Base-by-base conservation (phyloP, 2,797 vertebrate species). In the Macrochelys suwanniensis region DNA sequence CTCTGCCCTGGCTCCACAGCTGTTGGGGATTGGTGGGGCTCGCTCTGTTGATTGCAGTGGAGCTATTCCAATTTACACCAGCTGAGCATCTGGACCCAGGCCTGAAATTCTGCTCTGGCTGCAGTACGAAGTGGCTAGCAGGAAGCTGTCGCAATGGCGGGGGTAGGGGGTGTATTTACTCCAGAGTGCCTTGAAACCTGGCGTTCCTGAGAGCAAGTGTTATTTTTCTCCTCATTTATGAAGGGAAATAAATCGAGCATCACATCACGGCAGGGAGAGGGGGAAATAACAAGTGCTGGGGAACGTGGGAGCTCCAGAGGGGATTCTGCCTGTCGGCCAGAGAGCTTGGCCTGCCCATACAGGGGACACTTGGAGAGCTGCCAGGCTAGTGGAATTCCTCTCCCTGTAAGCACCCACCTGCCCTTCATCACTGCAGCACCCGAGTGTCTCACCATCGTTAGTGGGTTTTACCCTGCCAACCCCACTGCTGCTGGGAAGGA, bases 81-180 rank as follows among this genome's bases (percentile, higher is more conserved):
- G 42, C 71, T 74, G 42, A 17, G 42, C 37, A 45, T 11, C 19
- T 25, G 37, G 54, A 54, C 21, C 54, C 25, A 23, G 31, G 59
- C 31, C 31, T 16, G 15, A 10, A 19, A 19, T 21, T n/a, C 61
- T 19, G 8, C 33, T 19, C 56, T 19, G 31, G 57, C 45, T 5
- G 57, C 3, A 0, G 26, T 87, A 28, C 26, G 17, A 0, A 6
- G 2, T 5, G 1, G 80, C 82, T 33, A 2, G 33, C 56, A 1
- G 0, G 80, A n/a, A 78, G 80, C 81, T 51, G 59, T n/a, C 10
- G 16, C 33, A 19, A 68, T 19, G 61, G 61, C 2, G 8, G 1
- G 93, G 90, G 37, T 84, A 82, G 90, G 56, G 51, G 88, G 88
- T 85, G 96, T 93, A 11, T 15, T 47, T 45, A 76, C 42, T 7